Conservation (phyloP, 2,888 invertebrate genomes). For the Cryptocheilus praepositus region DNA sequence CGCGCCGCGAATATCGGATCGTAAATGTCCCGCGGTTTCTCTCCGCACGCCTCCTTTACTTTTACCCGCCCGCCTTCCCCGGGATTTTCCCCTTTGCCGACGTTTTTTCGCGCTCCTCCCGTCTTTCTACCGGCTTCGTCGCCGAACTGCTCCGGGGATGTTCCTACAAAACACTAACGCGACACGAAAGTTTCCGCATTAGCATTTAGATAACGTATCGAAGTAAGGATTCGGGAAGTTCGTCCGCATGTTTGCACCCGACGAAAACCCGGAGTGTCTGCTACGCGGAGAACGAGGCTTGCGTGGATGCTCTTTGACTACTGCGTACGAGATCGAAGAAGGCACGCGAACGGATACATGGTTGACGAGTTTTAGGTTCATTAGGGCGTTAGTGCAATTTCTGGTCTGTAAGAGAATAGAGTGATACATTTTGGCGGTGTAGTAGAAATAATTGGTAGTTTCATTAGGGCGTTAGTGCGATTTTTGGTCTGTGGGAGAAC, state of each 20-base stretch:
- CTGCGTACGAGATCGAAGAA: too few relatives aligned
- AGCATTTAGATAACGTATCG: slow-evolving; percentile 39
- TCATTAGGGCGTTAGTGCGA: too few relatives aligned
- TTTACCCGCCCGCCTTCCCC: background rate
- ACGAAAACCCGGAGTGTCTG: slow-evolving; percentile 1
- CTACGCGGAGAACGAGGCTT: background rate
- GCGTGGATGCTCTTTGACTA: too few relatives aligned
- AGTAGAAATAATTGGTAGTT: too few relatives aligned
- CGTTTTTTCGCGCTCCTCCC: background rate
- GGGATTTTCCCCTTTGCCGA: background rate
- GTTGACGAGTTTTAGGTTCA: too few relatives aligned
- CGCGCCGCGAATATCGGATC: slow-evolving; percentile 1
- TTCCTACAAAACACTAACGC: slow-evolving; percentile 9
- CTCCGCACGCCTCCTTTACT: background rate
- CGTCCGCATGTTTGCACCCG: background rate
- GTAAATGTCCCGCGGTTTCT: slow-evolving; percentile 7
- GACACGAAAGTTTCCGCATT: slow-evolving; percentile 27
- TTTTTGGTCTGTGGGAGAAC: too few relatives aligned
- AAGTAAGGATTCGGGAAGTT: slow-evolving; percentile 5
- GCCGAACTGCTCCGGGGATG: background rate
- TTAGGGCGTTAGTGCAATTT: too few relatives aligned
- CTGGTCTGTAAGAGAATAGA: too few relatives aligned
- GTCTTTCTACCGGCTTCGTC: background rate
- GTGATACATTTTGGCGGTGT: too few relatives aligned
- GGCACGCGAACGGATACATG: too few relatives aligned